These are phyloP conservation scores for Papilio machaon DNA, from an alignment of 1,140 invertebrate genomes.

Conservation along the genomic window DNA sequence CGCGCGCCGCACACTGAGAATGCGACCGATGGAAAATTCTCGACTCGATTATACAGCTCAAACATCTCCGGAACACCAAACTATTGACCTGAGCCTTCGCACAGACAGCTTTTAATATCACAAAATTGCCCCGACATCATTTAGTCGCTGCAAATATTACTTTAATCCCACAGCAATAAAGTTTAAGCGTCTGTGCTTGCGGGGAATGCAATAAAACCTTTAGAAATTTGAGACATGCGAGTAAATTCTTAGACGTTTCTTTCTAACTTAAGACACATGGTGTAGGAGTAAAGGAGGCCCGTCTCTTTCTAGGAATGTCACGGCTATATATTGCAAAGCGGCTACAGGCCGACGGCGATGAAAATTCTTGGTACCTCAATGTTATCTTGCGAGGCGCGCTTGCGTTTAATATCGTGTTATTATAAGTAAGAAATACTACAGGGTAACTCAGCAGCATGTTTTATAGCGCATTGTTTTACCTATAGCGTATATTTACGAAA, in stretches of 20 bases:
- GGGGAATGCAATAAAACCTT: slow-evolving; percentile 81
- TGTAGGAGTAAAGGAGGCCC: slow-evolving; percentile 54
- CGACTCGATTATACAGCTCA: slow-evolving; percentile 66
- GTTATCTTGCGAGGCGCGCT: slow-evolving; percentile 75
- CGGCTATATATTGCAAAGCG: slow-evolving; percentile 74
- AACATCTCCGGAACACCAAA: slow-evolving; percentile 70
- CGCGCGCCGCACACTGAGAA: slow-evolving; percentile 68
- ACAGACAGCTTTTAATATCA: slow-evolving; percentile 79
- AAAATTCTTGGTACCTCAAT: slow-evolving; percentile 78
- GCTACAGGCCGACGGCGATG: slow-evolving; percentile 72
- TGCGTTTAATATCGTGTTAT: slow-evolving; percentile 74
- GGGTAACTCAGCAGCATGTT: slow-evolving; percentile 16
- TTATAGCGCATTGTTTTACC: neutral
- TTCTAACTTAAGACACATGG: slow-evolving; percentile 70
- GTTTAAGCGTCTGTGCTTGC: slow-evolving; percentile 80
- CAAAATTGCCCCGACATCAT: slow-evolving; percentile 79
- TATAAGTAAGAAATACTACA: slow-evolving; percentile 48
- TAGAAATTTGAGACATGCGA: slow-evolving; percentile 74
- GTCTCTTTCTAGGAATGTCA: slow-evolving; percentile 73
- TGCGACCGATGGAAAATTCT: slow-evolving; percentile 72
- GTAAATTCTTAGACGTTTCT: slow-evolving; percentile 72
- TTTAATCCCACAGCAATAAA: slow-evolving; percentile 81
- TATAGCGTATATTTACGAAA: neutral
- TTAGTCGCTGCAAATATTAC: slow-evolving; percentile 80
- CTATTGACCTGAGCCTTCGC: slow-evolving; percentile 74